These are phyloP conservation scores for Choristoneura rosaceana DNA, from an alignment of 2,888 invertebrate genomes.

Conservation along the genomic window DNA sequence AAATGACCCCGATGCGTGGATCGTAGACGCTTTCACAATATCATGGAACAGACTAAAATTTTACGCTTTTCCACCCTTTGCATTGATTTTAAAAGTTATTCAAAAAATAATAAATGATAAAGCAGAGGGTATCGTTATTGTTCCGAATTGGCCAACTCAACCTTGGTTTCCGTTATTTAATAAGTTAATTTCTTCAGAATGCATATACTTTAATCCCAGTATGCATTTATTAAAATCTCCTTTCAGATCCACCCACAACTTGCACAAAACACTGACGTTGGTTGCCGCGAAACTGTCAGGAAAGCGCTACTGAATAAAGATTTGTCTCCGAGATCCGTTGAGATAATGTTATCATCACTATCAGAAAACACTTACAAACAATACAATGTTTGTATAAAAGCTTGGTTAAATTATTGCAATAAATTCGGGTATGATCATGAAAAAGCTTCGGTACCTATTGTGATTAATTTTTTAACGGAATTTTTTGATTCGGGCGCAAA, in stretches of 20 bases:
- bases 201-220: constrained; percentile 35
- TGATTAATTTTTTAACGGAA: constrained; percentile 27
- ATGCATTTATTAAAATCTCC: constrained; percentile 29
- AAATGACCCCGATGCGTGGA: background rate
- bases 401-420: constrained; percentile 31
- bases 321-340: constrained; percentile 18
- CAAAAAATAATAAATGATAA: constrained; percentile 46
- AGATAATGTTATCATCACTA: constrained; percentile 34
- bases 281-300: constrained; percentile 32
- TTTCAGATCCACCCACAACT: constrained; percentile 32
- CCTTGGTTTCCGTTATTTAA: constrained; percentile 38
- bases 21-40: constrained; percentile 32
- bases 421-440: constrained; percentile 13
- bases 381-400: constrained; percentile 34
- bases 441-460: constrained; percentile 12
- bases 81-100: constrained; percentile 32
- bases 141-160: constrained; percentile 9
- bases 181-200: constrained; percentile 21
- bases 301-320: constrained; percentile 5
- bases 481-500: constrained; percentile 20
- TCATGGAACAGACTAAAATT: constrained; percentile 29
- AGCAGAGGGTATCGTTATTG: constrained; percentile 47
- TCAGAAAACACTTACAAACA: constrained; percentile 32
- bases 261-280: constrained; percentile 26
- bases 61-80: constrained; percentile 48